Evolutionary conservation across 1,140 invertebrate genomes (phyloP).

Genomic region (Agrypnia vestita): DNA sequence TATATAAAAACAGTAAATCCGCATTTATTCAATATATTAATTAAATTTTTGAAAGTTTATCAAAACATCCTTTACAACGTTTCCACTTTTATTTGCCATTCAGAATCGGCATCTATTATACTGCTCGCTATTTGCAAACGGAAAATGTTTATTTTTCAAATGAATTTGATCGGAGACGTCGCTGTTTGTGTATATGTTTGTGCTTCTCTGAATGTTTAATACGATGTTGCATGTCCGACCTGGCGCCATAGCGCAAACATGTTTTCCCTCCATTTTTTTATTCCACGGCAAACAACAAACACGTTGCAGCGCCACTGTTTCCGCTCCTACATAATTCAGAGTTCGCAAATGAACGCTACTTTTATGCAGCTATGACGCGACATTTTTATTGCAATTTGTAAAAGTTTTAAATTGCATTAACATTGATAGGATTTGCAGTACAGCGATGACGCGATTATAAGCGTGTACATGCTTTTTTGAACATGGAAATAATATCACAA

Average conservation of each 20-base stretch:
- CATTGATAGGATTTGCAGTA: background rate
- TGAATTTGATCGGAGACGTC: slow-evolving; percentile 57
- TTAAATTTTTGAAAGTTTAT: too few relatives aligned
- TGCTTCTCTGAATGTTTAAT: slow-evolving; percentile 46
- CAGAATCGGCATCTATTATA: background rate
- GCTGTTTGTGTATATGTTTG: slow-evolving; percentile 57
- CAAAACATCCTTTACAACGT: too few relatives aligned
- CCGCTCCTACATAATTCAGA: slow-evolving; percentile 52
- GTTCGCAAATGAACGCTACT: slow-evolving; percentile 49
- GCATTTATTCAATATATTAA: too few relatives aligned
- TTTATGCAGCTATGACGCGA: slow-evolving; percentile 16
- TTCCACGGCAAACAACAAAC: slow-evolving; percentile 46
- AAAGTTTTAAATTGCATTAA: slow-evolving; percentile 19
- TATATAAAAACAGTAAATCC: too few relatives aligned
- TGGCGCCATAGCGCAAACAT: slow-evolving; percentile 54
- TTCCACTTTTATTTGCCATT: background rate
- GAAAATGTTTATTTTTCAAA: slow-evolving; percentile 55
- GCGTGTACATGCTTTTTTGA: slow-evolving; percentile 5
- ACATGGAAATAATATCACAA: background rate
- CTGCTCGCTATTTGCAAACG: background rate
- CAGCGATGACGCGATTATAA: background rate
- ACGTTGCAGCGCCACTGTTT: slow-evolving; percentile 32
- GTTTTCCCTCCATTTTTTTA: slow-evolving; percentile 53
- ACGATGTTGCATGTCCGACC: slow-evolving; percentile 52
- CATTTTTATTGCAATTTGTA: slow-evolving; percentile 21